Conservation (phyloP, 2,797 vertebrate species). For the Spheniscus humboldti region DNA sequence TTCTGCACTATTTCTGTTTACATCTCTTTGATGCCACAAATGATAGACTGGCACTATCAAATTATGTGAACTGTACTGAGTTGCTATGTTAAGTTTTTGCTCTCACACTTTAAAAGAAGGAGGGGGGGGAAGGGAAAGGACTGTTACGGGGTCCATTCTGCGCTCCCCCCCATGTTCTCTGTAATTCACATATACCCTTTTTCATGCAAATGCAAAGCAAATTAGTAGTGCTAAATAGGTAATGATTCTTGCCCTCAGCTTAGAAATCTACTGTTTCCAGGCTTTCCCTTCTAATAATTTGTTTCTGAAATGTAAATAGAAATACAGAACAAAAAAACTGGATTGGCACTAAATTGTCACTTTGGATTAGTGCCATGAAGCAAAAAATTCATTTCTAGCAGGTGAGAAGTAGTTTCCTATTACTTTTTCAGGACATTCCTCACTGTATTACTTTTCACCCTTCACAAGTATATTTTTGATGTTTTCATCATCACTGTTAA, state of each 20-base stretch:
- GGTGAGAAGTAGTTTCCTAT: not conserved
- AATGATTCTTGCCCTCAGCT: not conserved
- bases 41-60: not conserved
- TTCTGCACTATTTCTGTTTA: not conserved
- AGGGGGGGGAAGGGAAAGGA: not conserved
- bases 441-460: not conserved
- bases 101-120: not conserved
- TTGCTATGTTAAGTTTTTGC: not conserved
- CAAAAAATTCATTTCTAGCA: not conserved
- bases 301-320: not conserved
- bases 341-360: not conserved
- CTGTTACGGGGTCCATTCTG: fast-evolving
- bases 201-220: not conserved
- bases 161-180: not conserved
- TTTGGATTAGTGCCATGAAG: not conserved
- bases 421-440: not conserved
- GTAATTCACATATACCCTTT: not conserved
- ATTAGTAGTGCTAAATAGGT: not conserved
- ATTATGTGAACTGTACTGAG: not conserved
- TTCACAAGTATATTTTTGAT: not conserved
- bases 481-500: not conserved
- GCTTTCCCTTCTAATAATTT: not conserved
- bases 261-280: not conserved
- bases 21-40: not conserved
- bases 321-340: not conserved